Conservation (phyloP, 2,113 vertebrate species). For the Siniperca knerii region DNA sequence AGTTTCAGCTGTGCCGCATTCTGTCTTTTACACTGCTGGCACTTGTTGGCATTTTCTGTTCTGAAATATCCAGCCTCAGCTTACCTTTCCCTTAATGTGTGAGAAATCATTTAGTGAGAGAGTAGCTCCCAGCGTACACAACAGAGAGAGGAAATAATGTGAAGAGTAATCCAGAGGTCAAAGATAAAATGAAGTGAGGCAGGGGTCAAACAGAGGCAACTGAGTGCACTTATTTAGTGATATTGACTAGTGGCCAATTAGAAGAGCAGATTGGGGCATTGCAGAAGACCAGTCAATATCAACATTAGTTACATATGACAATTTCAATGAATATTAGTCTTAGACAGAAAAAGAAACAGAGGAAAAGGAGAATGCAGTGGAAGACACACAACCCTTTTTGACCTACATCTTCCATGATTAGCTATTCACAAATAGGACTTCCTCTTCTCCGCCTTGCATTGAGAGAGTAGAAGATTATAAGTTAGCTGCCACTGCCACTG, state of each 20-base stretch:
- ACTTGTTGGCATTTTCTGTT: constrained; percentile 54
- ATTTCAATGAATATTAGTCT: background rate
- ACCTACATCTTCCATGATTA: constrained; percentile 51
- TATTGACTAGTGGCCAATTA: constrained; percentile 7
- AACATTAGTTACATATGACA: background rate
- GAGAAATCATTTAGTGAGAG: constrained; percentile 52
- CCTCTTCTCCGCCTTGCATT: constrained; percentile 19
- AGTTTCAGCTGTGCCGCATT: constrained; percentile 48
- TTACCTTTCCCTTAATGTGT: constrained; percentile 58
- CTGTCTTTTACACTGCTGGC: constrained; percentile 23
- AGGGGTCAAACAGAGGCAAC: constrained; percentile 29
- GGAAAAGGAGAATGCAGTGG: background rate
- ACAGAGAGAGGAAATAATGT: constrained; percentile 19
- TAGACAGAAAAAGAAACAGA: background rate
- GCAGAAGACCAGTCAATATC: background rate
- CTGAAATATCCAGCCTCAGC: constrained; percentile 49
- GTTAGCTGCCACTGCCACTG: constrained; percentile 58
- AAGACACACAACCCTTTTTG: constrained; percentile 10
- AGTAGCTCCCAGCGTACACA: constrained; percentile 29
- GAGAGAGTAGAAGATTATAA: constrained; percentile 65
- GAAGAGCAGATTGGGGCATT: background rate
- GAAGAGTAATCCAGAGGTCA: constrained; percentile 47
- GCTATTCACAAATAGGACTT: constrained; percentile 49
- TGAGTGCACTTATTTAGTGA: background rate
- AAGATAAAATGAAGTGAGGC: constrained; percentile 40